Evolutionary conservation across 1,140 invertebrate species (phyloP).

Genomic region (Camponotus vicinus): DNA sequence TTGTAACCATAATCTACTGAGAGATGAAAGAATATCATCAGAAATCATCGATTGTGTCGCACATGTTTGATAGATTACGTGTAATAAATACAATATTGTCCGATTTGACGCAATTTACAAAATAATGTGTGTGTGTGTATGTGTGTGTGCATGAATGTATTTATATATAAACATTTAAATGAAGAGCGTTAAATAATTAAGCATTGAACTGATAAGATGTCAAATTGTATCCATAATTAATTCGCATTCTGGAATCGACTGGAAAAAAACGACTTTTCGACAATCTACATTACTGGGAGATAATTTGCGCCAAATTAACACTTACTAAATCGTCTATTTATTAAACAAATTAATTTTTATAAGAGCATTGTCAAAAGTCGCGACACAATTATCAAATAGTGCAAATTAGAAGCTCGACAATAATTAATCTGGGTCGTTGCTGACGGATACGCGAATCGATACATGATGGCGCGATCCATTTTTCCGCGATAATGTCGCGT

Average conservation of each 20-base stretch:
- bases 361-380: not conserved
- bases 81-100: not conserved
- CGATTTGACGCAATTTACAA: not conserved
- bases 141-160: not conserved
- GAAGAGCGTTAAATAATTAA: not conserved
- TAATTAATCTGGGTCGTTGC: slow-evolving; percentile 67
- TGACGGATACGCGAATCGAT: slow-evolving; percentile 43
- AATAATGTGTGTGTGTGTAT: not conserved
- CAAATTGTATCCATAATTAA: not conserved
- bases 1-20: not conserved
- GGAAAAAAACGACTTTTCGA: not conserved
- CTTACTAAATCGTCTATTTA: not conserved
- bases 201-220: not conserved
- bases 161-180: not conserved
- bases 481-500: slow-evolving; percentile 12
- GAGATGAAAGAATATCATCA: slow-evolving; percentile 20
- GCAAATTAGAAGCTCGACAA: slow-evolving; percentile 62
- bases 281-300: not conserved
- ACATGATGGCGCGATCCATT: slow-evolving; percentile 41
- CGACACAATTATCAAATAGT: not conserved
- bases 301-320: not conserved
- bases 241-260: not conserved
- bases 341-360: not conserved
- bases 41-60: slow-evolving; percentile 22
- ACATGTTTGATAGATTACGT: no score